Conservation (phyloP, 37 sponge, comb jelly and placozoan genomes). For the Cladorhizidae sp. region DNA sequence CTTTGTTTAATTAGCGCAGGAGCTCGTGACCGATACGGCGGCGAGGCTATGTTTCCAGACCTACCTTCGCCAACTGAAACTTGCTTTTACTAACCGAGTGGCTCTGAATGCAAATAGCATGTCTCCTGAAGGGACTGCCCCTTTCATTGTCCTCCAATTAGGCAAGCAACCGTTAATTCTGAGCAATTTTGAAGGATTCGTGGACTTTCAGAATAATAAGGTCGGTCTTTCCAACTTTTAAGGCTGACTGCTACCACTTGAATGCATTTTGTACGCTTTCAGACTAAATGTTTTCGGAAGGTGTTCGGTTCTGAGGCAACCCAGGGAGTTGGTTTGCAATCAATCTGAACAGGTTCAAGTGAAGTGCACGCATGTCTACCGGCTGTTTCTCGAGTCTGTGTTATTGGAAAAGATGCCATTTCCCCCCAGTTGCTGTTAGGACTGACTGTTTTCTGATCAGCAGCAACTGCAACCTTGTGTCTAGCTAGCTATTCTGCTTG, state of each 20-base stretch:
- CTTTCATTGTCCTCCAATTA: not conserved
- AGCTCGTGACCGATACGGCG: not conserved
- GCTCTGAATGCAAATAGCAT: not conserved
- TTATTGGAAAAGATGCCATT: no score
- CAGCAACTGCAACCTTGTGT: no score
- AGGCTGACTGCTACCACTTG: not conserved
- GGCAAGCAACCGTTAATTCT: not conserved
- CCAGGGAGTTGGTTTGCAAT: no score
- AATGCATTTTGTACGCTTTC: no score
- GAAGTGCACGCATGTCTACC: no score
- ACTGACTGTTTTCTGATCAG: no score
- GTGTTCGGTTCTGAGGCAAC: no score
- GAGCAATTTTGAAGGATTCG: not conserved
- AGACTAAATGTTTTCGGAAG: no score
- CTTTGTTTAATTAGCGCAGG: not conserved
- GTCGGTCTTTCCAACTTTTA: not conserved
- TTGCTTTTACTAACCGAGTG: not conserved
- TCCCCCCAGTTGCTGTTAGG: no score
- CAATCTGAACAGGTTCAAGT: no score
- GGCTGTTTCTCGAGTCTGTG: no score
- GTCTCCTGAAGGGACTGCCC: slow-evolving; percentile 2
- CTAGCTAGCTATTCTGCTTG: no score
- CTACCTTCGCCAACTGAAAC: not conserved
- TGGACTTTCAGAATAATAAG: not conserved
- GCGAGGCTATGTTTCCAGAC: not conserved